A percentile compares a stretch with the other conserved stretches of the same genome.
phyloP scores from a whole-genome alignment of 2,797 vertebrate genomes.

The Diplodus sargus region DNA sequence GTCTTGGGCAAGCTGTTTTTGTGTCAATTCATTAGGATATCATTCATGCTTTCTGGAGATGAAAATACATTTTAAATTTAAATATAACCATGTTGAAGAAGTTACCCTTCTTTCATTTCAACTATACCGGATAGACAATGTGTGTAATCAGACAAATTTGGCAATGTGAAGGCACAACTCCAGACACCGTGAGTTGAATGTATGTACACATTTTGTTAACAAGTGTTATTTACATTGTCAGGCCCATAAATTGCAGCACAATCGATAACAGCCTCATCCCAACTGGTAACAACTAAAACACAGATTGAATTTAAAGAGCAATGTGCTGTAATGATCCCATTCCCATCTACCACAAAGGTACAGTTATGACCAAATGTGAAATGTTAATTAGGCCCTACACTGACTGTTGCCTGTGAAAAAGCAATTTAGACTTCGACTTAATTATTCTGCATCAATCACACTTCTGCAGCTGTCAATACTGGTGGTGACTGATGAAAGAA shows the following conservation, averaged over 20 bases:
- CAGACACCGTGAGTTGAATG: no score
- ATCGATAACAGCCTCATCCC: slow-evolving; percentile 21
- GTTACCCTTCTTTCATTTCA: neutral
- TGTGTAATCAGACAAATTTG: neutral
- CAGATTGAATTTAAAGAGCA: slow-evolving; percentile 5
- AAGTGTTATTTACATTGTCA: slow-evolving; percentile 1
- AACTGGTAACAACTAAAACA: neutral
- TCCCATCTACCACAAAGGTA: slow-evolving; percentile 19
- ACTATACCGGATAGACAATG: no score
- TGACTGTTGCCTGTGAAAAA: neutral
- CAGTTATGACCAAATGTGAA: slow-evolving; percentile 43
- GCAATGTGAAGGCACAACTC: neutral
- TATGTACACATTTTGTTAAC: neutral
- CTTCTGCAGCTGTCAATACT: slow-evolving; percentile 41
- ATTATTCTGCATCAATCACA: neutral
- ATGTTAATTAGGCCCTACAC: slow-evolving; percentile 34
- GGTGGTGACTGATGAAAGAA: slow-evolving; percentile 43
- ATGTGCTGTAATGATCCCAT: slow-evolving; percentile 19
- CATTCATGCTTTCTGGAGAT: neutral
- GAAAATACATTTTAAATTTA: neutral
- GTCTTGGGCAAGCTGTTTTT: neutral
- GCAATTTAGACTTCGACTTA: slow-evolving; percentile 24
- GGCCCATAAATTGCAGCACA: neutral
- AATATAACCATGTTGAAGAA: neutral
- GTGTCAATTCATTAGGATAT: neutral